Evolutionary conservation across 2,113 vertebrate species (phyloP).

Genomic region (Daboia siamensis): DNA sequence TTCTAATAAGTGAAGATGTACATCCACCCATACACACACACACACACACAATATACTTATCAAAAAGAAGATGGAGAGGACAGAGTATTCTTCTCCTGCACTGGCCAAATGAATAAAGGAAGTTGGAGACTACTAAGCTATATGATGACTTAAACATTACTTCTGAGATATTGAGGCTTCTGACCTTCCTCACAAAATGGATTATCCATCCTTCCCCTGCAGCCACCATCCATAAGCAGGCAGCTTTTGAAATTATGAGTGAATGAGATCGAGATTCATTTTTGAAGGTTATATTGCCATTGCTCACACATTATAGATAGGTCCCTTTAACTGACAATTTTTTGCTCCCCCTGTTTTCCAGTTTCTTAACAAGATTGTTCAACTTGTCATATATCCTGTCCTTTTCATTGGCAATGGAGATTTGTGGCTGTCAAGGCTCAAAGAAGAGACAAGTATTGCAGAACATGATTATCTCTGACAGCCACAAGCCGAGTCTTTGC

Average conservation of each 20-base stretch:
- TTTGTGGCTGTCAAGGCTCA: slow-evolving; percentile 11
- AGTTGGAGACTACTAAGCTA: background rate
- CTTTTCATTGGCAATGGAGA: slow-evolving; percentile 13
- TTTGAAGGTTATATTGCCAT: background rate
- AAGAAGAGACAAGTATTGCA: background rate
- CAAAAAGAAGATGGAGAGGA: background rate
- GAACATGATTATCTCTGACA: slow-evolving; percentile 12
- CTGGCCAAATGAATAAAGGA: background rate
- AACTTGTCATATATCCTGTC: slow-evolving; percentile 8
- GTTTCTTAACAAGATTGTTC: background rate
- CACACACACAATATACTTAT: background rate
- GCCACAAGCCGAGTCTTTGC: background rate
- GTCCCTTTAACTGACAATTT: background rate
- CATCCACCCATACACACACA: background rate
- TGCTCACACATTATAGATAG: background rate
- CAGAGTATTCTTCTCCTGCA: background rate
- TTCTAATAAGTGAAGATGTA: background rate
- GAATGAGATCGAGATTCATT: background rate
- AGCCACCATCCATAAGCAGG: background rate
- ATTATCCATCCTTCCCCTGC: background rate
- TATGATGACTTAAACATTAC: background rate
- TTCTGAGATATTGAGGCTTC: background rate
- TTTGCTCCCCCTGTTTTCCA: background rate
- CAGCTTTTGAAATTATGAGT: background rate
- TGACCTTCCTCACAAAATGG: background rate